A percentile compares a stretch with the other conserved stretches of the same genome.
Evolutionary conservation across 2,797 vertebrate species (phyloP).

Genomic region (Chelon auratus): DNA sequence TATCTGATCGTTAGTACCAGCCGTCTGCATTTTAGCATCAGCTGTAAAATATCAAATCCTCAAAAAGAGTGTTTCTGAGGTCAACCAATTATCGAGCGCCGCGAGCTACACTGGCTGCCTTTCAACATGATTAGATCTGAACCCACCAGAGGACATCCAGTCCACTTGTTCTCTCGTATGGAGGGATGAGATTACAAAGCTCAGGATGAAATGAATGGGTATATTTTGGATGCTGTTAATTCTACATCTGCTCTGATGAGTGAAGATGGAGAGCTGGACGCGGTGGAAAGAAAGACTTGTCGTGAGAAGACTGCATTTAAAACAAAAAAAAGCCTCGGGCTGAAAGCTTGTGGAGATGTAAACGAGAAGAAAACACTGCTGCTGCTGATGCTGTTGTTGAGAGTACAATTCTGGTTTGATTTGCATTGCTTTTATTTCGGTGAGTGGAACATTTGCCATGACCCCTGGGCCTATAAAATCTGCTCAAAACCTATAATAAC

Average conservation of each 20-base stretch:
- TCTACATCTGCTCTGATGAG: constrained; percentile 45
- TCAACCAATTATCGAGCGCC: constrained; percentile 72
- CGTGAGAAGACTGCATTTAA: constrained; percentile 28
- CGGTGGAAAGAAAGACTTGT: constrained; percentile 18
- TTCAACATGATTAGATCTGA: constrained; percentile 74
- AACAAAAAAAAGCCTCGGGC: constrained; percentile 45
- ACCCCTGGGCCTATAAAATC: constrained; percentile 33
- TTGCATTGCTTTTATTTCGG: constrained; percentile 46
- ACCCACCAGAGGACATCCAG: constrained; percentile 63
- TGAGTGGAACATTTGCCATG: constrained; percentile 23
- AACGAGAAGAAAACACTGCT: constrained; percentile 3
- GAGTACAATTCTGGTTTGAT: constrained; percentile 23
- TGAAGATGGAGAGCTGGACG: constrained; percentile 29
- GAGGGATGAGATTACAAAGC: constrained; percentile 62
- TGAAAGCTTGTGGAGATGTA: constrained; percentile 18
- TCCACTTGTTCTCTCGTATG: constrained; percentile 55
- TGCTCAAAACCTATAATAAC: constrained; percentile 21
- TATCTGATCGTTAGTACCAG: constrained; percentile 58
- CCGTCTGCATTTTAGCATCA: constrained; percentile 51
- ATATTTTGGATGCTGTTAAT: constrained; percentile 38
- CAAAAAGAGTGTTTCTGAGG: constrained; percentile 71
- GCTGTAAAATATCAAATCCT: constrained; percentile 65
- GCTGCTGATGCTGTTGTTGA: constrained; percentile 19
- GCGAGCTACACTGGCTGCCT: constrained; percentile 63
- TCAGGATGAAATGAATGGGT: constrained; percentile 34